A percentile compares a stretch with the other conserved stretches of the same genome.
phyloP scores from a whole-genome alignment of 53 echinoderm and acorn worm genomes.

The Glandiceps talaboti region DNA sequence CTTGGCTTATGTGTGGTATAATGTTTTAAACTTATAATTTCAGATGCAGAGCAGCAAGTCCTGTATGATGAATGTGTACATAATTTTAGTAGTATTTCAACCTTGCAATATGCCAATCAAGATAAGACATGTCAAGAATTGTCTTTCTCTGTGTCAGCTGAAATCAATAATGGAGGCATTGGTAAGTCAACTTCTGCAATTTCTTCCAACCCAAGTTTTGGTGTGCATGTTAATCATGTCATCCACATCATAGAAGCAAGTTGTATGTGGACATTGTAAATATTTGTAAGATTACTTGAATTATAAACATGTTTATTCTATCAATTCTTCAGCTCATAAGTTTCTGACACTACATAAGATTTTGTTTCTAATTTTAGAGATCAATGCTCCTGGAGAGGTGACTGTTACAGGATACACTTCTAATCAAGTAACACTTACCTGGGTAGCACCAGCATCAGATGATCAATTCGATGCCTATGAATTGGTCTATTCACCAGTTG shows the following conservation, averaged over 20 bases:
- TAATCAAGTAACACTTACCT: not conserved
- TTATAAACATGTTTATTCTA: no score
- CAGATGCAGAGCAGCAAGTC: not conserved
- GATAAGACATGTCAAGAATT: constrained; percentile 25
- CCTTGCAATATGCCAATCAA: not conserved
- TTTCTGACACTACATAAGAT: no score
- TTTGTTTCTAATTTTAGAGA: no score
- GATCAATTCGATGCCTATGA: not conserved
- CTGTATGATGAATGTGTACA: constrained; percentile 38
- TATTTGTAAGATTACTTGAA: no score
- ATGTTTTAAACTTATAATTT: no score
- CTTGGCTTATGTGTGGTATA: no score
- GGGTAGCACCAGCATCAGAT: not conserved
- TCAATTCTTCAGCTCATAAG: no score
- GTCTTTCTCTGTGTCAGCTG: constrained; percentile 49
- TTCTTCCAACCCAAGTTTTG: no score
- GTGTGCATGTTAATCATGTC: no score
- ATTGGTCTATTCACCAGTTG: not conserved
- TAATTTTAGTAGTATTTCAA: not conserved
- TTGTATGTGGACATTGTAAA: no score
- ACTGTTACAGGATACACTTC: not conserved
- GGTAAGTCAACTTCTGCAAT: no score
- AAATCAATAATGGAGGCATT: constrained; percentile 40
- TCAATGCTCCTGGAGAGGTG: not conserved
- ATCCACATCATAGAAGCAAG: no score